These are phyloP conservation scores for Triplophysa siluroides DNA, from an alignment of 2,113 vertebrate species.

Conservation along the genomic window DNA sequence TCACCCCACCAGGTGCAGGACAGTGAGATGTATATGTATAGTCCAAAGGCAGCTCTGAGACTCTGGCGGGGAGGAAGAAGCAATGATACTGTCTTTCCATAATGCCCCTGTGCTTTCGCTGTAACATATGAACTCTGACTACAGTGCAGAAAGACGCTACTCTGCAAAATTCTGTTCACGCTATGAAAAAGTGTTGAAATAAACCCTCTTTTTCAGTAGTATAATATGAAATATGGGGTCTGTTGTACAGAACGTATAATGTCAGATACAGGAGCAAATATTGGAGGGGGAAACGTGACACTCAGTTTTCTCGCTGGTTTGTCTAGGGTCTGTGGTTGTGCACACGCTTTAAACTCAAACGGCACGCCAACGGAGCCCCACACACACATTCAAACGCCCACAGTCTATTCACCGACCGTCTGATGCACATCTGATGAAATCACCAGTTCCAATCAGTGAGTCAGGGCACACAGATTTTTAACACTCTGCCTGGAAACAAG, in stretches of 20 bases:
- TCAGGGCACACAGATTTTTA: too few species aligned
- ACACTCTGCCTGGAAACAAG: too few species aligned
- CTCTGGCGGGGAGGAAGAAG: constrained; percentile 32
- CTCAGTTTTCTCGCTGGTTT: neutral
- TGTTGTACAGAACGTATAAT: constrained; percentile 2
- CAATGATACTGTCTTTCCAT: constrained; percentile 30
- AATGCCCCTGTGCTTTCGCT: constrained; percentile 27
- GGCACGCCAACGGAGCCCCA: too few species aligned
- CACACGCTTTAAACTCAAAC: too few species aligned
- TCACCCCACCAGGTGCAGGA: constrained; percentile 37
- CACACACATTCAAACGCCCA: too few species aligned
- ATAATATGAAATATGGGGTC: constrained; percentile 17
- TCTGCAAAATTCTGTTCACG: constrained; percentile 15
- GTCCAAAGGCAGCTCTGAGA: constrained; percentile 31
- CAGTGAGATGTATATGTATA: constrained; percentile 28
- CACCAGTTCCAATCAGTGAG: too few species aligned
- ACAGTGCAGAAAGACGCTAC: constrained; percentile 36
- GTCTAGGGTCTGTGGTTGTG: neutral
- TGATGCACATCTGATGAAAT: too few species aligned
- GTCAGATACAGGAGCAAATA: constrained; percentile 5
- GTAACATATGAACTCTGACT: constrained; percentile 23
- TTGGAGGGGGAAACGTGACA: neutral
- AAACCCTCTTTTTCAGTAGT: constrained; percentile 2
- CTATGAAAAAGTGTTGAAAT: constrained; percentile 5
- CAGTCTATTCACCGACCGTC: too few species aligned